Percentiles rank a stretch among this genome's conserved stretches.
These are phyloP conservation scores for Zonitis immaculata DNA, from an alignment of 2,888 invertebrate genomes.

Conservation along the genomic window DNA sequence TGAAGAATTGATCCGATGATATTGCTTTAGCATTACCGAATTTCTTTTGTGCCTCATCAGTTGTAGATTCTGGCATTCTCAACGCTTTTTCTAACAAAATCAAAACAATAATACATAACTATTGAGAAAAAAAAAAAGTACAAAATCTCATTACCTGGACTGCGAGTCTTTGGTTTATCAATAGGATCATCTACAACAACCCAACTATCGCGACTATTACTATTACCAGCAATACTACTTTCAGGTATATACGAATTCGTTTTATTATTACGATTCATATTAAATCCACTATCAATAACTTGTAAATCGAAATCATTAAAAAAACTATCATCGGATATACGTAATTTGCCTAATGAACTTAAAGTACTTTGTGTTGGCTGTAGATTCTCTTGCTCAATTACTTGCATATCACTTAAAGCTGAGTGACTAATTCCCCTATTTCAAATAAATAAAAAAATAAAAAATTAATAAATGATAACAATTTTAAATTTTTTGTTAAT, in stretches of 20 bases:
- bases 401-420: conserved; percentile 84
- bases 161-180: conserved; percentile 28
- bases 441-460: conserved; percentile 22
- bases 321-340: conserved; percentile 49
- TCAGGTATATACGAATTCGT: conserved; percentile 33
- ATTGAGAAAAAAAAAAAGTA: too few relatives aligned
- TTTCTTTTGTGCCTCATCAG: conserved; percentile 86
- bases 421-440: conserved; percentile 73
- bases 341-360: conserved; percentile 43
- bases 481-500: too few relatives aligned
- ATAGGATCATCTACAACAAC: conserved; percentile 47
- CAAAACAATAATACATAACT: too few relatives aligned
- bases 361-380: conserved; percentile 48
- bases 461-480: neutral
- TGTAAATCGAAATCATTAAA: conserved; percentile 51
- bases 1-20: conserved; percentile 96
- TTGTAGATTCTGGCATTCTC: conserved; percentile 34
- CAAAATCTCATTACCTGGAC: neutral
- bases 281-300: conserved; percentile 45
- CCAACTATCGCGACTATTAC: conserved; percentile 42
- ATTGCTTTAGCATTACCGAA: conserved; percentile 97
- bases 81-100: conserved; percentile 18
- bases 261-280: conserved; percentile 55
- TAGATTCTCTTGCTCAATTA: conserved; percentile 78
- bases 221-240: conserved; percentile 17